Base-by-base conservation (phyloP, 2,113 vertebrate species). In the Hemibagrus wyckioides region DNA sequence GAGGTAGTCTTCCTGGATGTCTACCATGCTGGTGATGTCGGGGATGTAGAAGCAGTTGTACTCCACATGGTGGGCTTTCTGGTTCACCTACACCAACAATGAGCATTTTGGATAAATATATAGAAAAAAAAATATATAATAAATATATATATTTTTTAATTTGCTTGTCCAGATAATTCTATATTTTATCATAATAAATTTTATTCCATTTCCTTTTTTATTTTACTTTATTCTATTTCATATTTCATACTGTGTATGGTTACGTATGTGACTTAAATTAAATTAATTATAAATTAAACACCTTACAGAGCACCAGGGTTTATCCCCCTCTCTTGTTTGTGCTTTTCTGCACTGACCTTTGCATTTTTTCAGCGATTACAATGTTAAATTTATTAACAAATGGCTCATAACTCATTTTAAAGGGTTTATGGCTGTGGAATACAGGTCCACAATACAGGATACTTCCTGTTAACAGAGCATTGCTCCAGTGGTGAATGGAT, bases 1-100 rank as follows among this genome's bases (percentile, higher is more conserved):
- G 93, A 99, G 97, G 95, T 99, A 99, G 95, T 99, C 98, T 94
- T 99, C 97, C 92, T 99, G 97, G 94, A 99, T 98, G 93, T 99
- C 97, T 93, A 99, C 97, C 65, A 99, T 95, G 90, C 59, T 97
- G 90, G 96, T 97, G 94, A 99, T 96, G 92, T 99, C 98, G 79
- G 97, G 96, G 93, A 99, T 99, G 90, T 99, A 99, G 94, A 99
- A 99, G 41, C 92, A 92, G 90, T 96, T 97, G 91, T 99, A 97
- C 87, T 98, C 97, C 93, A 99, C 95, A 0, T 97, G 98, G 81
- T 95, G 96, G 84, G 96, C 97, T 92, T 96, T 99, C 91, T 97
- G 92, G 91, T 99, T 99, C 50, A 99, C 97, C 98, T 99, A 91
- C 88, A 23, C 13, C 41, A 85, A 39, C n/a, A 23, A 33, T 8